Evolutionary conservation across 2,888 invertebrate species (phyloP).

Genomic region (Mythimna albipuncta): DNA sequence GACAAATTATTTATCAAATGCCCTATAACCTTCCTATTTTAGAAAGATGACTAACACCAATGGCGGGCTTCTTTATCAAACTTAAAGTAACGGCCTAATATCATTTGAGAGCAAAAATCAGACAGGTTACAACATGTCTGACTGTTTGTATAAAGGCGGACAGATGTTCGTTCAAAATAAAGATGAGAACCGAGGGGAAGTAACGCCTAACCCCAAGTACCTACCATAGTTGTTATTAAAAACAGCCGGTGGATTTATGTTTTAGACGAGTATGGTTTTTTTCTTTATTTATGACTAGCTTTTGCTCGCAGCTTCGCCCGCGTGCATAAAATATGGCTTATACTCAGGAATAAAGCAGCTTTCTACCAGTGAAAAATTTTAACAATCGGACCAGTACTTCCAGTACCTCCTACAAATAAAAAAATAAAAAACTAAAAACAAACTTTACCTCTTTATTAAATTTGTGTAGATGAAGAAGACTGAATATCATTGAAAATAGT

Average conservation of each 20-base stretch:
- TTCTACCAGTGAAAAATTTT: no score
- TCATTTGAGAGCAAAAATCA: conserved; percentile 31
- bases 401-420: no score
- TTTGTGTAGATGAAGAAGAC: no score
- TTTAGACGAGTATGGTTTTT: neutral
- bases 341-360: no score
- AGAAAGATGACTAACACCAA: conserved; percentile 34
- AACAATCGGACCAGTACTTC: no score
- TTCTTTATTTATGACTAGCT: neutral
- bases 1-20: conserved; percentile 26
- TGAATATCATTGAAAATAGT: no score
- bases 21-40: conserved; percentile 32
- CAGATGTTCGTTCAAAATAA: conserved; percentile 50
- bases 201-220: conserved; percentile 5
- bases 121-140: conserved; percentile 40
- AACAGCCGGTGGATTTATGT: neutral
- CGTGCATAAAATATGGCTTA: no score
- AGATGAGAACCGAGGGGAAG: conserved; percentile 39
- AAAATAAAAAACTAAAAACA: no score
- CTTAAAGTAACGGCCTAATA: conserved; percentile 9
- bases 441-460: no score
- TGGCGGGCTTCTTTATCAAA: conserved; percentile 49
- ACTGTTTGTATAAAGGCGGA: neutral
- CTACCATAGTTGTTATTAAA: conserved; percentile 7
- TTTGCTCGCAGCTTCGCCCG: no score